Conservation (phyloP, 2,888 invertebrate genomes). For the Mythimna pallens region DNA sequence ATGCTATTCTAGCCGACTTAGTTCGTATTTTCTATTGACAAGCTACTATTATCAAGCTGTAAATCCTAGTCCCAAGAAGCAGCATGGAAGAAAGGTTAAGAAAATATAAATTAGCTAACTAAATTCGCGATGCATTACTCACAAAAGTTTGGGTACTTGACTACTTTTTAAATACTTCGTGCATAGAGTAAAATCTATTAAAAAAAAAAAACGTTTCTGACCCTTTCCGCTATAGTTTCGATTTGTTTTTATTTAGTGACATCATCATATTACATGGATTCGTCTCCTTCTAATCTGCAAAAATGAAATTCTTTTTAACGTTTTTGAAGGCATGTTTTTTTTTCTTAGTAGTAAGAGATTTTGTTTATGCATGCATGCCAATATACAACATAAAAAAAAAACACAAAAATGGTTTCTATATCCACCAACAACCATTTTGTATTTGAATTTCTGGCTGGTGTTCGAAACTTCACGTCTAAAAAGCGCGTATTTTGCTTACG, state of each 20-base stretch:
- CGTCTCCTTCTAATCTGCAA: conserved; percentile 56
- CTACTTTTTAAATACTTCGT: conserved; percentile 48
- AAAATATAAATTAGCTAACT: conserved; percentile 22
- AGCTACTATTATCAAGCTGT: conserved; percentile 36
- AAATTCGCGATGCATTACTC: conserved; percentile 40
- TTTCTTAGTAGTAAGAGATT: background rate
- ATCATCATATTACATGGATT: conserved; percentile 61
- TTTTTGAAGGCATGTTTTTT: conserved; percentile 5
- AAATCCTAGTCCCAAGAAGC: conserved; percentile 20
- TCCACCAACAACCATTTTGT: too few species aligned
- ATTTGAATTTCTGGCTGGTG: too few species aligned
- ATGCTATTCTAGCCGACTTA: conserved; percentile 10
- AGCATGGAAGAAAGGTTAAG: conserved; percentile 34
- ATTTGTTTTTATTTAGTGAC: conserved; percentile 21
- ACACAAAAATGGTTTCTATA: too few species aligned
- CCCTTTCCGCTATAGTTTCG: conserved; percentile 46
- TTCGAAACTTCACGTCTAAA: too few species aligned
- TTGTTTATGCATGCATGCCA: background rate
- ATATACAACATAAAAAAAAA: background rate
- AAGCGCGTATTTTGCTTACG: too few species aligned
- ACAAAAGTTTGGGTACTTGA: conserved; percentile 46
- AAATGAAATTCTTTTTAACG: conserved; percentile 48
- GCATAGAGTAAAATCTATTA: conserved; percentile 34
- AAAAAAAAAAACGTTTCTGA: conserved; percentile 39
- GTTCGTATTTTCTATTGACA: conserved; percentile 21